Base-by-base conservation (phyloP, 2,113 vertebrate genomes). In the Thalassoma bifasciatum region DNA sequence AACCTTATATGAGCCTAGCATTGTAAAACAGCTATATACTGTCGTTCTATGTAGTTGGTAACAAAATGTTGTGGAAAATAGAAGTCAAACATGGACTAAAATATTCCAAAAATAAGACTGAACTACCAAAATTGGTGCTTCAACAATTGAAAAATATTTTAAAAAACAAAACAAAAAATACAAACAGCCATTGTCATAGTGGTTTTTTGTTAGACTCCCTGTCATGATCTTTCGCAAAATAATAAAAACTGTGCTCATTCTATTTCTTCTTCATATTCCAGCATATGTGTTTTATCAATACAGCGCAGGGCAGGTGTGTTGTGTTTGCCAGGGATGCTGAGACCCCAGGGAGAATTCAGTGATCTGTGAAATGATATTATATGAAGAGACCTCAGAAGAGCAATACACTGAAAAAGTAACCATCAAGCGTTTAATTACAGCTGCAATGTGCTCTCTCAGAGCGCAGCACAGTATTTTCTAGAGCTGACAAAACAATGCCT, bases 301-400 rank as follows among this genome's bases (percentile, higher is more conserved):
- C 1, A 21, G 56, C 53, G 24, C 37, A 44, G 72, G 69, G 64
- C 74, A 50, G 70, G 65, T 70, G 56, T 13, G 0, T 13, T 2
- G n/a, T 10, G 2, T 64, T 24, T 58, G 46, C 34, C 47, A 6
- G 62, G 66, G 58, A 38, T 24, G 36, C 47, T 47, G 34, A 8
- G 26, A 64, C 72, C 77, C 54, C 23, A 47, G 71, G 62, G 50
- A 3, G 21, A 2, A 38, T 19, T 70, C 72, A 61, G 3, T 30
- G 23, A 76, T 70, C 44, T 75, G 83, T 86, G 86, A 77, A 77
- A 84, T 79, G 26, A 81, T 70, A n/a, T 24, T 17, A 60, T 14
- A 19, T 14, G 44, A 47, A 38, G 12, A 81, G 50, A 19, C 42
- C 72, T 59, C 58, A 23, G 63, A 60, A 22, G 42, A 38, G 51